These are phyloP conservation scores for Drymodes brunneopygia DNA, from an alignment of 2,113 vertebrate genomes.

Conservation along the genomic window DNA sequence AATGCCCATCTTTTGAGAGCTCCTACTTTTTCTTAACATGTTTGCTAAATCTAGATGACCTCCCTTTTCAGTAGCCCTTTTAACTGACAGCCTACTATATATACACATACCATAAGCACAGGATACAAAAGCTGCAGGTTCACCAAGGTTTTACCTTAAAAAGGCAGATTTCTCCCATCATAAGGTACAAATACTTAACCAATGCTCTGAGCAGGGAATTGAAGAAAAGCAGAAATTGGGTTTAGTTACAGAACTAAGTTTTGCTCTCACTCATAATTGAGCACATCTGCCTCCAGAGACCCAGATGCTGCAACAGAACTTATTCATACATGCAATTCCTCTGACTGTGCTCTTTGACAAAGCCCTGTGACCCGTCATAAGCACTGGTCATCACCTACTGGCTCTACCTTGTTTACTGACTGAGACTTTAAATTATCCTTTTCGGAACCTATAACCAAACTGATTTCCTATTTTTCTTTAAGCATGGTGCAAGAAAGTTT, in stretches of 20 bases:
- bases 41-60: not conserved
- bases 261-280: not conserved
- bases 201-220: not conserved
- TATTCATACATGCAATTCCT: not conserved
- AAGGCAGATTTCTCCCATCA: not conserved
- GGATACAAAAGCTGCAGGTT: not conserved
- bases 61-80: not conserved
- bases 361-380: not conserved
- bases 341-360: not conserved
- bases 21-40: not conserved
- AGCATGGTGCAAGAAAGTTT: not conserved
- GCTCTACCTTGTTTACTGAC: not conserved
- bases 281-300: not conserved
- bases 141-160: not conserved
- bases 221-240: not conserved
- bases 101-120: not conserved
- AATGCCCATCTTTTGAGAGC: not conserved
- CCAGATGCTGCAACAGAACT: not conserved
- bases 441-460: not conserved
- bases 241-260: not conserved
- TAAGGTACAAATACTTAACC: not conserved
- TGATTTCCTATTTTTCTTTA: not conserved
- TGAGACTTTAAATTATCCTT: not conserved
- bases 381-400: not conserved
- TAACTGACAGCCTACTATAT: not conserved